Base-by-base conservation (phyloP, 2,113 vertebrate species). In the Corythaeola cristata region DNA sequence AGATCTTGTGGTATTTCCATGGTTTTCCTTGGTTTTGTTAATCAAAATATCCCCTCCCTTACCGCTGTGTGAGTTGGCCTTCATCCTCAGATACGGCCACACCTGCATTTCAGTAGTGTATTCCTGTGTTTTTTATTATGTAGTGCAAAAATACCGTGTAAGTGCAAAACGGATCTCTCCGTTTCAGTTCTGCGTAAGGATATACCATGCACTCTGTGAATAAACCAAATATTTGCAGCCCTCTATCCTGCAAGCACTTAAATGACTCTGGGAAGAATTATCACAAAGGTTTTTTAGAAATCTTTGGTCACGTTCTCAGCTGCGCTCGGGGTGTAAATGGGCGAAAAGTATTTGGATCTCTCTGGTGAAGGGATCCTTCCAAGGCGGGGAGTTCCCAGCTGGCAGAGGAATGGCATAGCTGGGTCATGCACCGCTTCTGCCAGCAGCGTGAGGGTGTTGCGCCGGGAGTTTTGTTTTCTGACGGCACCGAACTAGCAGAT, bases 21-120 rank as follows among this genome's bases (percentile, higher is more conserved):
- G 78, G 63, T 85, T 97, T 95, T 82, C 28, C 71, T 95, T 88
- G 86, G 80, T 95, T 97, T 96, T 93, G 41, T 91, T 91, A 85
- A 88, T 88, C 91, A 91, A 94, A 94, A 88, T 91, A n/a, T 94
- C 28, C 74, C 67, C 30, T 87, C 80, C 90, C 71, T 66, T 73
- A 44, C 77, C 3, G 2, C 74, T 85, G 62, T 76, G 41, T 76
- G 59, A 91, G 67, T 80, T 97, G 91, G 92, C 89, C 93, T 91
- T 73, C 73, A 69, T 89, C 71, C 95, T 96, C 63, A 39, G 30
- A 44, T 92, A 37, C 32, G 55, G 91, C 77, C 75, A 66, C 92
- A 93, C 91, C 91, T 97, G 91, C 37, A 32, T 95, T 94, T 96
- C 63, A 63, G 63, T 66, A 35, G 62, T 3, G 0, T 81, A 5